phyloP scores from a whole-genome alignment of 2,888 invertebrate species.

The Drosophila neutralis region DNA sequence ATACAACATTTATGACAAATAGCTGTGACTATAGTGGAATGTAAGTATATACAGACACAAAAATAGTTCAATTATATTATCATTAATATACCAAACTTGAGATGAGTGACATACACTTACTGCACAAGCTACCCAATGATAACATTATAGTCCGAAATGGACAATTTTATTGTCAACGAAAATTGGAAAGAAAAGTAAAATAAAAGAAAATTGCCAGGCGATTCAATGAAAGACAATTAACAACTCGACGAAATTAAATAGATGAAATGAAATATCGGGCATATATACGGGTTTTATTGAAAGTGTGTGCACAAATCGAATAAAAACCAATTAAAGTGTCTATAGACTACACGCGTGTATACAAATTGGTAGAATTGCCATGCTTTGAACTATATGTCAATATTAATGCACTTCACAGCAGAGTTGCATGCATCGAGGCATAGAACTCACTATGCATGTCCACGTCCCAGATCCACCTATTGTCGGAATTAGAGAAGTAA shows the following conservation, averaged over 20 bases:
- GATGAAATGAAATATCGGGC: constrained; percentile 26
- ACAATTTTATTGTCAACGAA: constrained; percentile 33
- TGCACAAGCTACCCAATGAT: background rate
- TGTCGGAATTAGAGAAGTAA: constrained; percentile 42
- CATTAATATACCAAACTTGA: background rate
- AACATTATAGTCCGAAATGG: background rate
- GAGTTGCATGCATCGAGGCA: constrained; percentile 31
- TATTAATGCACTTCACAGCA: constrained; percentile 5
- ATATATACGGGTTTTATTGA: constrained; percentile 37
- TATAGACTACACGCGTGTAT: constrained; percentile 31
- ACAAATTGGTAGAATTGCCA: background rate
- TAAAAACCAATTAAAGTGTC: constrained; percentile 66
- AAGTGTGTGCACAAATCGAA: constrained; percentile 74
- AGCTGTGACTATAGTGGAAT: background rate
- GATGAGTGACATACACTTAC: background rate
- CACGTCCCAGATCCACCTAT: constrained; percentile 48
- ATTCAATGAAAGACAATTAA: constrained; percentile 75
- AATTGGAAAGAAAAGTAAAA: constrained; percentile 23
- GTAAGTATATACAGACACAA: background rate
- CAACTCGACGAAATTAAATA: constrained; percentile 51
- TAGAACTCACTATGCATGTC: constrained; percentile 46
- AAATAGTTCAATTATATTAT: background rate
- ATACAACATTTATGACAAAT: background rate
- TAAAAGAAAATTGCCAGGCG: constrained; percentile 60
- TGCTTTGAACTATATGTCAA: background rate